Percentiles rank a stretch among this genome's conserved stretches.
Conservation (phyloP, 2,888 invertebrate genomes). For the Oligia strigilis region DNA sequence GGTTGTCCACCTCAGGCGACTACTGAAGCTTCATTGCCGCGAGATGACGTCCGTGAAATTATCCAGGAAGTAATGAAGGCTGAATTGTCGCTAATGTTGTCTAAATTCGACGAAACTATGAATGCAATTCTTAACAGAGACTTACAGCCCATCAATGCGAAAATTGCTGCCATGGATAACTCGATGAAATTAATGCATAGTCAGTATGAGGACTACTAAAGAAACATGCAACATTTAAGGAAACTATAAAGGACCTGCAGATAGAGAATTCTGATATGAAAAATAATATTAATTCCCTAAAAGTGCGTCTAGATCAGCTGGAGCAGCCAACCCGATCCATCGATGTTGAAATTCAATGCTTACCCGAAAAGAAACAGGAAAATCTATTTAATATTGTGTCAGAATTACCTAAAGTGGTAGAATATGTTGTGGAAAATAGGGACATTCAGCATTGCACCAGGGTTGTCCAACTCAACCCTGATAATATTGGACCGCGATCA, state of each 20-base stretch:
- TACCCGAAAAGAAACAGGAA: too few relatives aligned
- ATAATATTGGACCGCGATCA: too few relatives aligned
- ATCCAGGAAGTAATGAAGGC: neutral
- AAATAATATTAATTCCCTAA: neutral
- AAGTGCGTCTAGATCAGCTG: too few relatives aligned
- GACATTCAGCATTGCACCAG: too few relatives aligned
- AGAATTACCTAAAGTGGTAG: too few relatives aligned
- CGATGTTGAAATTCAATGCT: too few relatives aligned
- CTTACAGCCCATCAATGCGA: neutral
- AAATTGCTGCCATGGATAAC: constrained; percentile 6
- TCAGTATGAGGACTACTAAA: neutral
- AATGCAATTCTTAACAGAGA: neutral
- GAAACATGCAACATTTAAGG: neutral
- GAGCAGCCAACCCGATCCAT: too few relatives aligned
- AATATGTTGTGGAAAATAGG: too few relatives aligned
- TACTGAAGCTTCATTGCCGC: neutral
- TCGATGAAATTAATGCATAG: neutral
- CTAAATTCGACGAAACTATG: neutral
- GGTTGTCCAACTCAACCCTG: too few relatives aligned
- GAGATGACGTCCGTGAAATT: neutral
- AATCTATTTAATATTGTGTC: too few relatives aligned
- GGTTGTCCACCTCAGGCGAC: neutral
- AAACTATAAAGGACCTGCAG: constrained; percentile 9
- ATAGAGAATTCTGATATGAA: neutral
- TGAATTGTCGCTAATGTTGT: constrained; percentile 2